A percentile compares a stretch with the other conserved stretches of the same genome.
These are phyloP conservation scores for Alloplasta piceator DNA, from an alignment of 2,888 invertebrate species.

Conservation along the genomic window DNA sequence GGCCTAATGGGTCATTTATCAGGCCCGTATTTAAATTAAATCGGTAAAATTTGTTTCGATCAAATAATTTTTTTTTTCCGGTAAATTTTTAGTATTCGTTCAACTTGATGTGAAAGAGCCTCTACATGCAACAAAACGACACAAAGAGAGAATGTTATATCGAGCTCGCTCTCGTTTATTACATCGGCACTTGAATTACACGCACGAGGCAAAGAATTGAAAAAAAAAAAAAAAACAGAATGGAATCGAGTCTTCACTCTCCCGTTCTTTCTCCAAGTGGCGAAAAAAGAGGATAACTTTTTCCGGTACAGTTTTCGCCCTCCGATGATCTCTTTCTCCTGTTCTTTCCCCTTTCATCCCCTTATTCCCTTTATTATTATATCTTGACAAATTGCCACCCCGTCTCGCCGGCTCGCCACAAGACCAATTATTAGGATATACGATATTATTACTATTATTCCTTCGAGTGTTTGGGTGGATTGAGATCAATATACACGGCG, in stretches of 20 bases:
- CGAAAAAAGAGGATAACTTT: not conserved
- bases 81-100: too few relatives aligned
- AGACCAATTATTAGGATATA: conserved; percentile 38
- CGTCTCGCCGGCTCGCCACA: conserved; percentile 11
- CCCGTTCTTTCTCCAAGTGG: conserved; percentile 9
- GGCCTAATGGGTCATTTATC: too few relatives aligned
- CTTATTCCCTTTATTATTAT: not conserved
- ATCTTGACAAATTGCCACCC: conserved; percentile 45
- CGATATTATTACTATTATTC: not conserved
- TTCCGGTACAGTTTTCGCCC: not conserved
- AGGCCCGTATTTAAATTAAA: too few relatives aligned
- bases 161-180: conserved; percentile 36
- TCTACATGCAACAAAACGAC: too few relatives aligned
- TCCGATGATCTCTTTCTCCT: conserved; percentile 8
- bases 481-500: conserved; percentile 28
- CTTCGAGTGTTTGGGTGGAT: conserved; percentile 9
- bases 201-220: not conserved
- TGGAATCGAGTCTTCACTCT: conserved; percentile 16
- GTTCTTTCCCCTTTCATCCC: not conserved
- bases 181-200: conserved; percentile 9
- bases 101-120: too few relatives aligned
- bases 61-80: too few relatives aligned
- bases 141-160: too few relatives aligned
- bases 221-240: conserved; percentile 16
- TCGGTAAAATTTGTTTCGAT: too few relatives aligned